Evolutionary conservation across 2,797 vertebrate genomes (phyloP).

Genomic region (Onychomys leucogaster): DNA sequence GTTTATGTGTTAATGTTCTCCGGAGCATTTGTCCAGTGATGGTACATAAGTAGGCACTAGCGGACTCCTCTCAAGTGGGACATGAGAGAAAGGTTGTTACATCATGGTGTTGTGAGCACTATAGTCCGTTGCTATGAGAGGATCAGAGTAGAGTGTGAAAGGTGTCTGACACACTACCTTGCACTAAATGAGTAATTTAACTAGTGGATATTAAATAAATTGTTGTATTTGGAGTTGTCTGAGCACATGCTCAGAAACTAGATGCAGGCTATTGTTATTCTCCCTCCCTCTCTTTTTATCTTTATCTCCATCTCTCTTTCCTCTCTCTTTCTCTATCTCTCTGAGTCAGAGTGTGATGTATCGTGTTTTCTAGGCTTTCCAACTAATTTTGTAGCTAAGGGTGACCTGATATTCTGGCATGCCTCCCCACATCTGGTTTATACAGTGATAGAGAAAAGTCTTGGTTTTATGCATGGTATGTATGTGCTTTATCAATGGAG

Average conservation of each 20-base stretch:
- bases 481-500: neutral
- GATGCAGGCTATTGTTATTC: neutral
- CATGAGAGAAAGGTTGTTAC: neutral
- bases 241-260: neutral
- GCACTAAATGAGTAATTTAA: neutral
- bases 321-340: neutral
- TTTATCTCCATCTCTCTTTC: neutral
- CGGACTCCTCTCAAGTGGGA: neutral
- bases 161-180: neutral
- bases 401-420: neutral
- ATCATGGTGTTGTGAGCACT: neutral
- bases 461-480: neutral
- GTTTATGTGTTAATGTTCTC: neutral
- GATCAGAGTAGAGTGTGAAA: neutral
- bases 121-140: neutral
- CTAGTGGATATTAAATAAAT: neutral
- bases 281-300: no score
- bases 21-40: neutral
- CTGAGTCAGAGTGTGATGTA: neutral
- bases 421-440: neutral
- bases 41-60: neutral
- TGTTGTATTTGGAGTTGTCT: neutral
- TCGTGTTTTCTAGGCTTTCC: neutral
- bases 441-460: neutral
- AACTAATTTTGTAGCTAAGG: neutral